Base-by-base conservation (phyloP, 2,113 vertebrate species). In the Centropristis striata region DNA sequence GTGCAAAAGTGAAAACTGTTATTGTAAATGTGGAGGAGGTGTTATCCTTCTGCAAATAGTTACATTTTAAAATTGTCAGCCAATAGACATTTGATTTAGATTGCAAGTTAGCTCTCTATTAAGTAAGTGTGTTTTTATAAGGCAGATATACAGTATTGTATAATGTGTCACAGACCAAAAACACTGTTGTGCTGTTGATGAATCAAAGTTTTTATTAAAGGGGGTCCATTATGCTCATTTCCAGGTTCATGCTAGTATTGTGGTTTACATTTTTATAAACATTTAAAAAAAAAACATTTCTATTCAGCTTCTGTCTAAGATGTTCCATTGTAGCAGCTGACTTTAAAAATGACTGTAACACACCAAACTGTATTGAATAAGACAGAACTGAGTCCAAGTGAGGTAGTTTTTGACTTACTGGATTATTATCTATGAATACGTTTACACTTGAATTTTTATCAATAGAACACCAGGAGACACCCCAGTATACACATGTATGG, bases 11-110 rank as follows among this genome's bases (percentile, higher is more conserved):
- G 3, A 69, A 73, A 82, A 70, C 47, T 51, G 41, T 69, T 66
- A 59, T 41, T 72, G 23, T 76, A 66, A 60, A 67, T 71, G 46
- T 53, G 50, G 28, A 77, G 47, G 64, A 82, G 51, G 42, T 54
- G 12, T 53, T 46, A 63, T 49, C 36, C 25, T 6, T 18, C 15
- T 37, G 32, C 18, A 28, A 21, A 71, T 47, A 41, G 21, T 72
- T 20, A 28, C 1, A 11, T 51, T 71, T 68, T 71, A 0, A 61
- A 66, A 71, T 58, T 4, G n/a, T 53, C 16, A 36, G 20, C 59
- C 32, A 74, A 11, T 20, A 4, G n/a, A 3, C 11, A 20, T 18
- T 44, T 41, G 20, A 71, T 55, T 67, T 51, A 61, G 21, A 20
- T 54, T 32, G 55, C 28, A 36, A 18, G 27, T 2, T 20, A 32